These are phyloP conservation scores for Catharus bicknelli DNA, from an alignment of 2,113 vertebrate species.

Conservation along the genomic window DNA sequence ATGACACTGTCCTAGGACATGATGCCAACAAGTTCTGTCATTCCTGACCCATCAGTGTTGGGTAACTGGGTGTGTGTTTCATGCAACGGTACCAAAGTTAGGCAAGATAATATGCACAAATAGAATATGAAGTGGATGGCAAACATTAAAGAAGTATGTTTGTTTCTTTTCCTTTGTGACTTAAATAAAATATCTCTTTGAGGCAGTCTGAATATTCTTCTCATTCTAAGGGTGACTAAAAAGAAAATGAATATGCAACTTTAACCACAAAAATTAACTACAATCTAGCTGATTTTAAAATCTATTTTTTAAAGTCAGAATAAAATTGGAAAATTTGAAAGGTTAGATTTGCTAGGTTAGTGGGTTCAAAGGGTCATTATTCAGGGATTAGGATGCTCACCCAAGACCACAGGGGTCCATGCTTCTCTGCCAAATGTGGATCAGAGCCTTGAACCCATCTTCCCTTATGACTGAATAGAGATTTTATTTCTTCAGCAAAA, in stretches of 20 bases:
- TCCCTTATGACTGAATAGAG: background rate
- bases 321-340: background rate
- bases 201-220: background rate
- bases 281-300: background rate
- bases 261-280: background rate
- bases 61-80: background rate
- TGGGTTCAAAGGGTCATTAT: background rate
- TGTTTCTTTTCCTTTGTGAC: background rate
- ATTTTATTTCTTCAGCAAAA: constrained; percentile 1
- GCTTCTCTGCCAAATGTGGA: background rate
- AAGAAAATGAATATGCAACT: background rate
- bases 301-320: background rate
- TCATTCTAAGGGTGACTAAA: background rate
- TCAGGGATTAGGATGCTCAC: background rate
- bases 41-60: background rate
- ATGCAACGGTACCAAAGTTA: fast-evolving
- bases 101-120: background rate
- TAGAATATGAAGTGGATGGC: background rate
- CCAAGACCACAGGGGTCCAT: background rate
- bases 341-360: background rate
- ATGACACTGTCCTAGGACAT: background rate
- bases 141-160: background rate
- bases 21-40: background rate
- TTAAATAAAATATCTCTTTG: background rate
- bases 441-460: background rate